Evolutionary conservation across 2,113 vertebrate species (phyloP).

Genomic region (Ceratotherium simum): DNA sequence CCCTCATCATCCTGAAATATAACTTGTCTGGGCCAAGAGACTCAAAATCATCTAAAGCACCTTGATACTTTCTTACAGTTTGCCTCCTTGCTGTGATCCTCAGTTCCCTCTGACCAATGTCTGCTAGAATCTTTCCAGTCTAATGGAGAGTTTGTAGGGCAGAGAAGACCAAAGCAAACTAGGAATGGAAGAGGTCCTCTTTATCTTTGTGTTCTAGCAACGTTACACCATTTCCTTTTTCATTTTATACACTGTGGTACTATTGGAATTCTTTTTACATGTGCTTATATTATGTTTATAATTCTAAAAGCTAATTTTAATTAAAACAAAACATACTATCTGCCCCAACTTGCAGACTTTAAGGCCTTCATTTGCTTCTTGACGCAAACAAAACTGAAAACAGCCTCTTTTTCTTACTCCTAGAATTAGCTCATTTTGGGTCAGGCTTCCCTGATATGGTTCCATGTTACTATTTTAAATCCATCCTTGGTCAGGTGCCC

Average conservation of each 20-base stretch:
- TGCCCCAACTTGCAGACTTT: not conserved
- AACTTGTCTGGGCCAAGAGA: not conserved
- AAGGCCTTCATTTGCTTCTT: not conserved
- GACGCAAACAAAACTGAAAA: conserved; percentile 19
- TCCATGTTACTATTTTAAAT: not conserved
- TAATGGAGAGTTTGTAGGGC: not conserved
- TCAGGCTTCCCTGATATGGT: not conserved
- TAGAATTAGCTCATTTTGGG: not conserved
- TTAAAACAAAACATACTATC: not conserved
- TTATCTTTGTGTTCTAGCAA: not conserved
- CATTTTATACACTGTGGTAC: not conserved
- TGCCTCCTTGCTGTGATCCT: not conserved
- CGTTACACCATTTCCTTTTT: not conserved
- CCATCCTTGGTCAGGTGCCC: not conserved
- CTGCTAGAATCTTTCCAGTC: not conserved
- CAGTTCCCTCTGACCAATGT: not conserved
- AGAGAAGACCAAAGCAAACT: not conserved
- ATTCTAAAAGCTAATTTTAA: not conserved
- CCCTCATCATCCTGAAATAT: not conserved
- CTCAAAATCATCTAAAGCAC: conserved; percentile 38
- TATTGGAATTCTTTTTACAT: not conserved
- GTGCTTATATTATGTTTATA: not conserved
- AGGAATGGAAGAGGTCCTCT: not conserved
- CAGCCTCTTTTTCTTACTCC: not conserved
- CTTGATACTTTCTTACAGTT: not conserved